These are phyloP conservation scores for Eurystomus glaucurus DNA, from an alignment of 2,797 vertebrate genomes.

Conservation along the genomic window DNA sequence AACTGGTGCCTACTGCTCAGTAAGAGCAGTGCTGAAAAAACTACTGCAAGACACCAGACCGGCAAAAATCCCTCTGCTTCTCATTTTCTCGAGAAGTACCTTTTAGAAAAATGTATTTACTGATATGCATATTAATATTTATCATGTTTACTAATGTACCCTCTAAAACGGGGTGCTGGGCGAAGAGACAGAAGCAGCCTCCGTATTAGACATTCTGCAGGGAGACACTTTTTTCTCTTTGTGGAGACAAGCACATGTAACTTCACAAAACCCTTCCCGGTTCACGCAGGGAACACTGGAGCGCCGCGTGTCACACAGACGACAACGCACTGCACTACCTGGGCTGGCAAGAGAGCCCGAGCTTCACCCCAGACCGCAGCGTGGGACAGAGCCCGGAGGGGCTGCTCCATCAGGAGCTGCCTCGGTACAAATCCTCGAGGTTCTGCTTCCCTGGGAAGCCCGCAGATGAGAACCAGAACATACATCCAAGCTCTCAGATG, in stretches of 20 bases:
- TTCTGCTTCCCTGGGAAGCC: background rate
- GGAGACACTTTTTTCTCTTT: background rate
- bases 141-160: background rate
- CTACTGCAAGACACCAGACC: conserved; percentile 30
- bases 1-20: conserved; percentile 65
- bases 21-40: conserved; percentile 49
- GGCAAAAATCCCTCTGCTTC: conserved; percentile 18
- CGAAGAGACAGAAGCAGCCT: background rate
- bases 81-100: background rate
- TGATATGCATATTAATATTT: background rate
- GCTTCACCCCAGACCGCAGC: background rate
- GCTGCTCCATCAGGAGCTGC: background rate
- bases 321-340: fast-evolving
- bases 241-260: background rate
- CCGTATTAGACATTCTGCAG: background rate
- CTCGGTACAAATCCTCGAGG: background rate
- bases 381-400: background rate
- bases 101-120: background rate
- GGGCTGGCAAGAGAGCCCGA: fast-evolving
- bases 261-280: background rate
- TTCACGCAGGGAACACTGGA: background rate
- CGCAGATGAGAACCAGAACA: background rate
- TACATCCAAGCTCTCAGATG: fast-evolving
- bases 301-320: fast-evolving
- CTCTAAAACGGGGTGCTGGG: background rate